A percentile compares a stretch with the other conserved stretches of the same genome.
Conservation (phyloP, 2,113 vertebrate species). For the Proterorhinus semilunaris region DNA sequence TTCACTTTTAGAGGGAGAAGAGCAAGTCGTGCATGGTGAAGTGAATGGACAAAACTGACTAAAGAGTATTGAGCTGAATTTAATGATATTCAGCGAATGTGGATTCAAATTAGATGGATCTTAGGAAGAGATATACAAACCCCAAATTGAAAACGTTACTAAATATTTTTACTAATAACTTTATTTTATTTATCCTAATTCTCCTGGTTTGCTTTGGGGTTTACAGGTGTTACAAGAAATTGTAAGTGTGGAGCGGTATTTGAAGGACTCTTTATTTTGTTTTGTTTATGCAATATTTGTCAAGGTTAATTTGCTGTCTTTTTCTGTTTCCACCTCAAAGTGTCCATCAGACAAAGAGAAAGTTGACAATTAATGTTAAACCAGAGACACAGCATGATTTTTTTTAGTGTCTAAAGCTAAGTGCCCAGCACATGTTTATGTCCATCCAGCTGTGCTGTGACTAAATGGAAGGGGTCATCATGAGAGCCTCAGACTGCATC, state of each 20-base stretch:
- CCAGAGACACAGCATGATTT: constrained; percentile 14
- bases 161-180: not conserved
- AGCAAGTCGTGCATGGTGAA: constrained; percentile 64
- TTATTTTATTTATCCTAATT: not conserved
- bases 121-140: constrained; percentile 48
- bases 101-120: constrained; percentile 17
- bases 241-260: constrained; percentile 48
- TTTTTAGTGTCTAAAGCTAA: constrained; percentile 29
- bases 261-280: constrained; percentile 66
- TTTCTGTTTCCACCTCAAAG: constrained; percentile 7
- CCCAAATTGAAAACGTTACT: not conserved
- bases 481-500: constrained; percentile 1
- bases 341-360: constrained; percentile 27
- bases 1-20: constrained; percentile 23
- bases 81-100: constrained; percentile 9
- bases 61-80: constrained; percentile 51
- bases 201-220: constrained; percentile 33
- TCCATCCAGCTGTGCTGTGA: constrained; percentile 47
- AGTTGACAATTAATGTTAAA: constrained; percentile 13
- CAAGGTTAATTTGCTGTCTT: not conserved
- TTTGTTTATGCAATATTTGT: constrained; percentile 37
- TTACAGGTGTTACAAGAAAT: constrained; percentile 44
- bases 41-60: constrained; percentile 59
- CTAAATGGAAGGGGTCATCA: constrained; percentile 10
- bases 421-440: constrained; percentile 45